Evolutionary conservation across 1,140 invertebrate species (phyloP).

Genomic region (Nephila pilipes): DNA sequence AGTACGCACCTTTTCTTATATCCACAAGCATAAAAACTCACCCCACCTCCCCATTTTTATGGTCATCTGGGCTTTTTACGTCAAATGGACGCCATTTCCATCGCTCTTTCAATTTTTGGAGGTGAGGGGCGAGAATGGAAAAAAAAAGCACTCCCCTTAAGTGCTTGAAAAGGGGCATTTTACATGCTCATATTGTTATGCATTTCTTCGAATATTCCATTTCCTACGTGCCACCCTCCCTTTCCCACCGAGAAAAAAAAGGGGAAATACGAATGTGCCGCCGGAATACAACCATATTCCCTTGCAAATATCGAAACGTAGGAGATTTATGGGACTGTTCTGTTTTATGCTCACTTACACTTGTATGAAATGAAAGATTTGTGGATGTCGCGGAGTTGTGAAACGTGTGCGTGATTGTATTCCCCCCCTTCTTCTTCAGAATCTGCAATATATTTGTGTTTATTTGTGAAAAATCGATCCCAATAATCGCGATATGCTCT

Average conservation of each 20-base stretch:
- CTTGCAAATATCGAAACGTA: neutral
- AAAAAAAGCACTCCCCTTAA: constrained; percentile 55
- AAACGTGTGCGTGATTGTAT: too few relatives aligned
- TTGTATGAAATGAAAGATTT: neutral
- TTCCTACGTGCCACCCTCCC: neutral
- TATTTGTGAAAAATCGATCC: too few relatives aligned
- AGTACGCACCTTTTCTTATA: neutral
- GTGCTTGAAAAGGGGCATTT: constrained; percentile 58
- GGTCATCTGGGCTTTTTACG: constrained; percentile 38
- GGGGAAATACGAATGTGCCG: neutral
- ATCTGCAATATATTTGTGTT: too few relatives aligned
- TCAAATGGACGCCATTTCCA: constrained; percentile 28
- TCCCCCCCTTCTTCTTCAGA: too few relatives aligned
- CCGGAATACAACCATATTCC: neutral
- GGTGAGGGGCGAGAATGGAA: neutral
- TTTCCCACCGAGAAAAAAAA: neutral
- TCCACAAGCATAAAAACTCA: neutral
- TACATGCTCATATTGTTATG: constrained; percentile 46
- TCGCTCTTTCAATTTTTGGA: neutral
- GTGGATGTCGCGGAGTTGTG: too few relatives aligned
- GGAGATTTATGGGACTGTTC: neutral
- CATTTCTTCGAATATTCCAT: constrained; percentile 40
- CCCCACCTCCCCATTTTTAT: neutral
- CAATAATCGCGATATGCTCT: too few relatives aligned
- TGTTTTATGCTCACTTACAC: neutral